Base-by-base conservation (phyloP, 2,888 invertebrate species). In the Thalpophila matura region DNA sequence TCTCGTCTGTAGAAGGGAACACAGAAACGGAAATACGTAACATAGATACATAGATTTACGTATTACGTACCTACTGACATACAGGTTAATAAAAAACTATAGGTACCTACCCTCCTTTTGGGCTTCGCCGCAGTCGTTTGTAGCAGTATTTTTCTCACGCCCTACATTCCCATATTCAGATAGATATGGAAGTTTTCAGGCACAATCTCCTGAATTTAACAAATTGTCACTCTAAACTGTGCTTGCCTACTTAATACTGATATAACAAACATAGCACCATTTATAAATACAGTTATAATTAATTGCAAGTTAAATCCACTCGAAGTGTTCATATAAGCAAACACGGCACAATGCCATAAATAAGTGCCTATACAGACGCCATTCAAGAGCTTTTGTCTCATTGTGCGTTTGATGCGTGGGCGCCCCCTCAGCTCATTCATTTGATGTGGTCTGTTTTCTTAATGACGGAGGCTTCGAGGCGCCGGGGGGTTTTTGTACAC, bases 391-490 rank as follows among this genome's bases (percentile, higher is more conserved):
- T 89, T 90, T 89, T 89, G 87, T 90, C 85, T 90, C 83, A 87
- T 90, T 89, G 90, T 88, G 77, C 82, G 60, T 67, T 59, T 42
- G 67, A 59, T 62, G 91, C 88, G 93, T 93, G 90, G 93, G 94
- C 87, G 93, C 85, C 91, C 91, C 91, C 88, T 86, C 78, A 82
- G 82, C 87, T 89, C 90, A 91, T 92, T 91, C 90, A 92, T 88
- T 89, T 86, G 86, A 86, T 86, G 83, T 80, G 83, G 85, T 88
- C 85, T 89, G 87, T 90, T 90, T 91, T 90, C 88, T 86, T 90
- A 88, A 90, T 87, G 88, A 86, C 83, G 81, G 82, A 89, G 89
- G 86, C 86, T 87, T 80, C 72, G 81, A 79, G 89, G 88, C 89
- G 86, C 79, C 83, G 67, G 81, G 82, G 89, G 83, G 77, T 79